Evolutionary conservation across 2,888 invertebrate species (phyloP), one percentile per base, ranked within the genome.

Genomic region (Lissocephala sabroskyi): DNA sequence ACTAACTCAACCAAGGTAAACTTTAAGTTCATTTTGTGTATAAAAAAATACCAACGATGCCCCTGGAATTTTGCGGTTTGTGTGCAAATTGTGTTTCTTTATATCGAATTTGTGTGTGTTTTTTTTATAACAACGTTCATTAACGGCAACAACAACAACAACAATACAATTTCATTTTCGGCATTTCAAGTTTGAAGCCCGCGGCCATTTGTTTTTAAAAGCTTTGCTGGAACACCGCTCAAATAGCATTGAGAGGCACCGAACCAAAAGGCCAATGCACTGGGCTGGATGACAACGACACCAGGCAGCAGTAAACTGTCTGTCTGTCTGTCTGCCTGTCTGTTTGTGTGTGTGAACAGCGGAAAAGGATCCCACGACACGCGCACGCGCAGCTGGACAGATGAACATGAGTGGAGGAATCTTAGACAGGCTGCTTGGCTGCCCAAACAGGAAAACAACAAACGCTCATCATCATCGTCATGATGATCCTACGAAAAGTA

Each of bases 181-280:
- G 23, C 23, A 23, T 61, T 63, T 75, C 68, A 64, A 68, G 76
- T 75, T 68, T 71, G 33, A 59, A 52, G 42, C 54, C 58, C 41
- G 40, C 49, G 49, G 63, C 63, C 65, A 63, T 63, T 65, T 65
- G 58, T 56, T n/a, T n/a, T 63, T 53, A 63, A 62, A 60, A 44
- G 41, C 43, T 26, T 37, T 47, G 45, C 13, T 47, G 35, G 41
- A 65, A 58, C 66, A 58, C 45, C 67, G 73, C 59, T 68, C 67
- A 59, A 74, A 71, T 59, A 68, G 73, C 76, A 68, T 68, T 75
- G 68, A 68, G 73, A 59, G 71, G 7, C 23, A 47, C 55, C 62
- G 52, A 59, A 50, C 14, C 64, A 65, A 68, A 64, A 68, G 68
- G 68, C 68, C 68, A 68, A 67, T 68, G 68, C 76, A 68, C 68